These are phyloP conservation scores for Drosophila ohnishii DNA, from an alignment of 1,140 invertebrate genomes.

Conservation along the genomic window DNA sequence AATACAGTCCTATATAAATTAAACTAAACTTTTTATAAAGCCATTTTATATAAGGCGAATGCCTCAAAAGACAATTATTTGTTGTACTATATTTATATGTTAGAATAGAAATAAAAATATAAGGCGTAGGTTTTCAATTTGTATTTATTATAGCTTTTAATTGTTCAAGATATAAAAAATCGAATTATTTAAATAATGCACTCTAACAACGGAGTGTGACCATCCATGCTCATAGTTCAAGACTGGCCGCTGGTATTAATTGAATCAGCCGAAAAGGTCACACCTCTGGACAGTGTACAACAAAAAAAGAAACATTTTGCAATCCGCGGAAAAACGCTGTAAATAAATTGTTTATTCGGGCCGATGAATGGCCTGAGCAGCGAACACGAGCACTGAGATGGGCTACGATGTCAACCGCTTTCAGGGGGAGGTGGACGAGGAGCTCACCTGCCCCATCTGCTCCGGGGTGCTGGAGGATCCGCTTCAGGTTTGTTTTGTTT, in stretches of 20 bases:
- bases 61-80: too few species aligned
- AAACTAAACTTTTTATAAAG: too few species aligned
- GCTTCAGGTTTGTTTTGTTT: constrained; percentile 86
- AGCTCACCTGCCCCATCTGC: constrained; percentile 92
- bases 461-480: constrained; percentile 92
- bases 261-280: not conserved
- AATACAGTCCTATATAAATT: too few species aligned
- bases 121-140: not conserved
- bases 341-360: constrained; percentile 36
- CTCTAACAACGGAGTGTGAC: not conserved
- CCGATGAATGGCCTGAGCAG: constrained; percentile 28
- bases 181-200: not conserved
- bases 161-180: not conserved
- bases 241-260: not conserved
- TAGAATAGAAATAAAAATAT: too few species aligned
- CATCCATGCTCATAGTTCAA: not conserved
- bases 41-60: too few species aligned
- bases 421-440: constrained; percentile 92
- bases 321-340: constrained; percentile 42
- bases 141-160: not conserved
- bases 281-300: constrained; percentile 10
- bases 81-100: too few species aligned
- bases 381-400: constrained; percentile 84
- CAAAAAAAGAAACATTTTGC: constrained; percentile 57
- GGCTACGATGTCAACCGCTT: constrained; percentile 91